A percentile compares a stretch with the other conserved stretches of the same genome.
phyloP scores from a whole-genome alignment of 2,113 vertebrate species.

The Daphoenositta chrysoptera region DNA sequence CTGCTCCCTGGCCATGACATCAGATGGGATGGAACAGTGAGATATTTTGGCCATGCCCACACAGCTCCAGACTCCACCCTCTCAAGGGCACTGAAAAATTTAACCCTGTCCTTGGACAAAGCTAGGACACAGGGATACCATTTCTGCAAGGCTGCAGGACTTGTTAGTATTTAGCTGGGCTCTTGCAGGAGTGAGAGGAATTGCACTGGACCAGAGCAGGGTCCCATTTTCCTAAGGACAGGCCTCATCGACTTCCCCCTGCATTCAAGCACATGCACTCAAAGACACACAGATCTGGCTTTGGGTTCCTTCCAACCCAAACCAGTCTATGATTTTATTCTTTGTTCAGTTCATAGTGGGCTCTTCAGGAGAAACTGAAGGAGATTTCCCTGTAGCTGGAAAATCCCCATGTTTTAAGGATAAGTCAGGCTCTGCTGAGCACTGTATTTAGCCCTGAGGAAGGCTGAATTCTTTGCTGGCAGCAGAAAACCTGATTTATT shows the following conservation, averaged over 20 bases:
- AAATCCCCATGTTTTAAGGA: neutral
- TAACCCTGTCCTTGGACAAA: neutral
- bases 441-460: neutral
- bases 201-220: neutral
- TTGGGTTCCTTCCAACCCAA: neutral
- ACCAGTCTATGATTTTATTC: neutral
- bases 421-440: neutral
- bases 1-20: neutral
- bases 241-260: rapidly evolving
- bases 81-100: neutral
- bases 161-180: neutral
- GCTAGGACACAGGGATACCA: too few species aligned
- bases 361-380: neutral
- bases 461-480: neutral
- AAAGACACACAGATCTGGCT: neutral
- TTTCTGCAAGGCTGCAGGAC: neutral
- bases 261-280: rapidly evolving
- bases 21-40: neutral
- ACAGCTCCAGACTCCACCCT: neutral
- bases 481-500: neutral
- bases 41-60: neutral
- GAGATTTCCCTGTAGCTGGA: neutral
- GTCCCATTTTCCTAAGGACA: neutral
- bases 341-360: neutral
- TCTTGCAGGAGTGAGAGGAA: neutral